Evolutionary conservation across 2,888 invertebrate species (phyloP).

Genomic region (Eupithecia inturbata): DNA sequence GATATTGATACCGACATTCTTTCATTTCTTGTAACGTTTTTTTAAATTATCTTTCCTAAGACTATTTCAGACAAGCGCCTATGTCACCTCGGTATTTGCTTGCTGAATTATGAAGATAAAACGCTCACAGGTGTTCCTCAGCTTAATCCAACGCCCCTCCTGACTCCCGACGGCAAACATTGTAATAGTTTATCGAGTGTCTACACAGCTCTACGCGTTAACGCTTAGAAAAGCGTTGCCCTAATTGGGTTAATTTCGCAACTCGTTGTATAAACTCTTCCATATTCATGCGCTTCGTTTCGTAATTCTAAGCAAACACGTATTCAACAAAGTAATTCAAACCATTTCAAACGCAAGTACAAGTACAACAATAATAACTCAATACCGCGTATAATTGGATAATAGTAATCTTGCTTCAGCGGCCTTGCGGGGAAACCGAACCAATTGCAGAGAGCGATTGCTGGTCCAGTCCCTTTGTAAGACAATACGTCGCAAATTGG

Average conservation of each 20-base stretch:
- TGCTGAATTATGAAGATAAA: slow-evolving; percentile 4
- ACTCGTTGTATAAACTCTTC: slow-evolving; percentile 38
- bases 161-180: slow-evolving; percentile 8
- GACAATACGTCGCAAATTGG: slow-evolving; percentile 41
- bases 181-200: slow-evolving; percentile 1
- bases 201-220: slow-evolving; percentile 13
- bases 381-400: slow-evolving; percentile 75
- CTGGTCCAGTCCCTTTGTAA: slow-evolving; percentile 19
- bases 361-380: slow-evolving; percentile 68
- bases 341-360: slow-evolving; percentile 45
- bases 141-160: slow-evolving; percentile 6
- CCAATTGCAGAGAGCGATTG: slow-evolving; percentile 31
- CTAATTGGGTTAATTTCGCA: slow-evolving; percentile 43
- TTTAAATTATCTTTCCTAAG: background rate
- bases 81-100: background rate
- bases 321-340: too few species aligned
- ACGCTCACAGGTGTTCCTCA: slow-evolving; percentile 2
- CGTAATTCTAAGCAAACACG: slow-evolving; percentile 52
- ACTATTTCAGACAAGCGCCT: background rate
- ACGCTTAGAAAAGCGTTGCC: slow-evolving; percentile 33
- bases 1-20: background rate
- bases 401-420: slow-evolving; percentile 69
- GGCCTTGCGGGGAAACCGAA: slow-evolving; percentile 67
- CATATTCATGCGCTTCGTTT: slow-evolving; percentile 51
- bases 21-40: background rate